These are phyloP conservation scores for Drosophila imparisetae DNA, from an alignment of 2,888 invertebrate genomes.

Conservation along the genomic window DNA sequence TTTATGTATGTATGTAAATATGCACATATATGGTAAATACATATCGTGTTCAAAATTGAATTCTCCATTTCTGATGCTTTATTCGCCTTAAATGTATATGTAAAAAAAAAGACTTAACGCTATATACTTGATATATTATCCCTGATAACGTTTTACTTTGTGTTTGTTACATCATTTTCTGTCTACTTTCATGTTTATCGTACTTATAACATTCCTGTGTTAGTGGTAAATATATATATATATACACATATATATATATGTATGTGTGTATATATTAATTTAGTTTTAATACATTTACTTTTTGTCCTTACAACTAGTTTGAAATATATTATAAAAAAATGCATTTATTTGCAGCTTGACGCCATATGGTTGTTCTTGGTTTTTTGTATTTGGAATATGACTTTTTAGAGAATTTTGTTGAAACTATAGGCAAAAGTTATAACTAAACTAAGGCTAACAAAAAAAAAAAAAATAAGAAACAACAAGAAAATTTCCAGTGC, in stretches of 20 bases:
- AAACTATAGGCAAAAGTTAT: constrained; percentile 42
- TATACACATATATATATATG: background rate
- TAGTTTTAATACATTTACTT: constrained; percentile 51
- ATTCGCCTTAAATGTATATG: constrained; percentile 57
- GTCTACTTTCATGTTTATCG: constrained; percentile 47
- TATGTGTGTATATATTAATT: constrained; percentile 14
- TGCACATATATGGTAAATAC: constrained; percentile 36
- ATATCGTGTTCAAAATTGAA: constrained; percentile 46
- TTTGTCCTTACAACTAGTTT: constrained; percentile 30
- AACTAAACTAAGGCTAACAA: constrained; percentile 48
- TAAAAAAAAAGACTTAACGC: constrained; percentile 65
- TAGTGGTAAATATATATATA: constrained; percentile 19
- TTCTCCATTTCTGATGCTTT: constrained; percentile 51
- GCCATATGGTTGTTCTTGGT: constrained; percentile 56
- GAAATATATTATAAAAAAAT: constrained; percentile 36
- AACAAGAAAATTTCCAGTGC: constrained; percentile 53
- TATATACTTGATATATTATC: constrained; percentile 76
- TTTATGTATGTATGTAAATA: constrained; percentile 34
- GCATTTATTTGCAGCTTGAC: constrained; percentile 45
- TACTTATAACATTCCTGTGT: constrained; percentile 56
- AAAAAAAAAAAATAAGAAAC: constrained; percentile 52
- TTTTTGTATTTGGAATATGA: constrained; percentile 57
- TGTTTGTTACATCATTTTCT: constrained; percentile 54
- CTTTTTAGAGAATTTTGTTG: constrained; percentile 79
- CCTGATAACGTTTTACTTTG: constrained; percentile 77